A percentile compares a stretch with the other conserved stretches of the same genome.
Conservation (phyloP, 2,113 vertebrate genomes). For the Alaudala cheleensis region DNA sequence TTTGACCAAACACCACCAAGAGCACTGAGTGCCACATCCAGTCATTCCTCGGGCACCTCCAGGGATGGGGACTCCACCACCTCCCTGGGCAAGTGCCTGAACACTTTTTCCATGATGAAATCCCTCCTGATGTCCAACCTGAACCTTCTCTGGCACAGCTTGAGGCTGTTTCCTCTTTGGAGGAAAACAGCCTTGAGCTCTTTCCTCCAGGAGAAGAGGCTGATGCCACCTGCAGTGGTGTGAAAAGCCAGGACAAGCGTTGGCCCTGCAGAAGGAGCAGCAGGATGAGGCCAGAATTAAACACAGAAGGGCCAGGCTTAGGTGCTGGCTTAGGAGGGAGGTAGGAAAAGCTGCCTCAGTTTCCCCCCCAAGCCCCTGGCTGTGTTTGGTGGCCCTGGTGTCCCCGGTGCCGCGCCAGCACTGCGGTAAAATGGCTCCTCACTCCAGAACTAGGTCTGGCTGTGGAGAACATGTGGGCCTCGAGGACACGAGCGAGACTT, state of each 20-base stretch:
- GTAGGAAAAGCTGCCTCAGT: background rate
- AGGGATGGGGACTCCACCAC: background rate
- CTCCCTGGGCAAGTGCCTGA: background rate
- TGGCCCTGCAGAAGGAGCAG: background rate
- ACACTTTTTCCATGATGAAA: background rate
- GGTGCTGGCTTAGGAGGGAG: background rate
- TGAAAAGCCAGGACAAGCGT: background rate
- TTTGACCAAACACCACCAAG: background rate
- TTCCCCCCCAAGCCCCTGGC: background rate
- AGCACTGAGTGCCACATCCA: background rate
- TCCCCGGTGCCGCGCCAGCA: background rate
- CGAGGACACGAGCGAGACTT: constrained; percentile 14
- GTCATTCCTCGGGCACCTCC: background rate
- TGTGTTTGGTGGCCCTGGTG: accelerated
- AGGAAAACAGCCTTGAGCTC: background rate
- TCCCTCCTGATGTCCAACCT: background rate
- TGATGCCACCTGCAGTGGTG: background rate
- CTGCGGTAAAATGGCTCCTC: background rate
- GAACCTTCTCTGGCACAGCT: background rate
- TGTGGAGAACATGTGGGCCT: constrained; percentile 7
- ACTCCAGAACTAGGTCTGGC: background rate
- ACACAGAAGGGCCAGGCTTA: background rate
- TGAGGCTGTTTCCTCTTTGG: background rate
- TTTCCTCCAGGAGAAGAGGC: background rate
- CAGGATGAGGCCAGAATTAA: background rate